These are phyloP conservation scores for Sarcophaga peregrina DNA, from an alignment of 1,140 invertebrate genomes.

Conservation along the genomic window DNA sequence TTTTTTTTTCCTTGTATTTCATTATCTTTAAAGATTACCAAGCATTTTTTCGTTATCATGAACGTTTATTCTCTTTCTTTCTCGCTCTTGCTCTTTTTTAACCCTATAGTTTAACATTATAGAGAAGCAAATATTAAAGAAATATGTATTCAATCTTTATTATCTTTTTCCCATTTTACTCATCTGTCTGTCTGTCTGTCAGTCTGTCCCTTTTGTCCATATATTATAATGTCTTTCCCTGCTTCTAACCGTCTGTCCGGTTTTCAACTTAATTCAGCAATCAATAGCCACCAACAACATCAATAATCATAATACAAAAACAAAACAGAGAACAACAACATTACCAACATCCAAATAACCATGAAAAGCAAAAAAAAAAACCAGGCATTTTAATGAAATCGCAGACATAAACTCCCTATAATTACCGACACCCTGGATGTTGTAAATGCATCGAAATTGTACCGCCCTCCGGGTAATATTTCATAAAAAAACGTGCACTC, in stretches of 20 bases:
- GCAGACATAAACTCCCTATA: conserved; percentile 66
- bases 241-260: conserved; percentile 26
- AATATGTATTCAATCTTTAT: conserved; percentile 37
- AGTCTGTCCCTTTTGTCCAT: not conserved
- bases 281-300: conserved; percentile 44
- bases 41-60: not conserved
- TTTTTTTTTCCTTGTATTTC: not conserved
- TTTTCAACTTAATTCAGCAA: conserved; percentile 49
- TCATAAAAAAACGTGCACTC: conserved; percentile 49
- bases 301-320: not conserved
- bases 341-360: not conserved
- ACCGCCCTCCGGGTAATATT: conserved; percentile 59
- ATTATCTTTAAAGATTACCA: not conserved
- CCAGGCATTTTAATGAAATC: conserved; percentile 53
- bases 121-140: not conserved
- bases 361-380: not conserved
- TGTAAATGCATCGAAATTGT: conserved; percentile 66
- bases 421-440: conserved; percentile 65
- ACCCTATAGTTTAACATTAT: too few species aligned
- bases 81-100: too few species aligned
- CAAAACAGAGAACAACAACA: conserved; percentile 40
- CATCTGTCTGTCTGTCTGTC: not conserved
- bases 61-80: too few species aligned
- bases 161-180: conserved; percentile 2
- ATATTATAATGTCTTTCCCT: not conserved